phyloP scores from a whole-genome alignment of 2,888 invertebrate genomes.

The Agrotis segetum region DNA sequence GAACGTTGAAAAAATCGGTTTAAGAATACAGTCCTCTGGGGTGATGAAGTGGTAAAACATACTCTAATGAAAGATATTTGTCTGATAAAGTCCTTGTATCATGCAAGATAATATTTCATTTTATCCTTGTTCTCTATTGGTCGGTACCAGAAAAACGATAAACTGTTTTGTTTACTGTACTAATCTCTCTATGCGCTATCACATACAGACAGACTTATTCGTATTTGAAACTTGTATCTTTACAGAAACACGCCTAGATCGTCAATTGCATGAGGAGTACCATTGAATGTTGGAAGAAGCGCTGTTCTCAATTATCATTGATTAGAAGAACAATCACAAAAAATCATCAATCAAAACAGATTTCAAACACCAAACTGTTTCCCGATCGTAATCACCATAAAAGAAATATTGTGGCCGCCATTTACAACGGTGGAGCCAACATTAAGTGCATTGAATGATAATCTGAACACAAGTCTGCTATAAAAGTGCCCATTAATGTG shows the following conservation, averaged over 20 bases:
- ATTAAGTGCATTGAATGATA: constrained; percentile 56
- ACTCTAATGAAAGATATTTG: not conserved
- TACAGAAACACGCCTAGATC: not conserved
- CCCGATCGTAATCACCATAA: constrained; percentile 55
- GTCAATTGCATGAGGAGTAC: too few relatives aligned
- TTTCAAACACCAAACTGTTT: constrained; percentile 21
- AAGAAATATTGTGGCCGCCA: constrained; percentile 39
- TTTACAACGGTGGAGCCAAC: constrained; percentile 42
- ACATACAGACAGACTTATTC: not conserved
- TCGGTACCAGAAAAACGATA: not conserved
- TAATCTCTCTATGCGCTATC: not conserved
- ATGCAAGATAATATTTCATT: too few relatives aligned
- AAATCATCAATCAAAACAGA: constrained; percentile 2
- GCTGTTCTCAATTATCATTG: too few relatives aligned
- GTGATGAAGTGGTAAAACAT: not conserved
- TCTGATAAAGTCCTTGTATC: not conserved
- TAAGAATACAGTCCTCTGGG: too few relatives aligned
- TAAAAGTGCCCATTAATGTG: constrained; percentile 70
- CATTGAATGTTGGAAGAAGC: too few relatives aligned
- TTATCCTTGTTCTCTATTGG: not conserved
- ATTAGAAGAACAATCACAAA: not conserved
- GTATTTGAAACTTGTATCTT: not conserved
- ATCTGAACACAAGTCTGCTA: constrained; percentile 52
- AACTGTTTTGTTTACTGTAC: not conserved
- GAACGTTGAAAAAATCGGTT: too few relatives aligned